Evolutionary conservation across 2,113 vertebrate species (phyloP).

Genomic region (Lagopus muta): DNA sequence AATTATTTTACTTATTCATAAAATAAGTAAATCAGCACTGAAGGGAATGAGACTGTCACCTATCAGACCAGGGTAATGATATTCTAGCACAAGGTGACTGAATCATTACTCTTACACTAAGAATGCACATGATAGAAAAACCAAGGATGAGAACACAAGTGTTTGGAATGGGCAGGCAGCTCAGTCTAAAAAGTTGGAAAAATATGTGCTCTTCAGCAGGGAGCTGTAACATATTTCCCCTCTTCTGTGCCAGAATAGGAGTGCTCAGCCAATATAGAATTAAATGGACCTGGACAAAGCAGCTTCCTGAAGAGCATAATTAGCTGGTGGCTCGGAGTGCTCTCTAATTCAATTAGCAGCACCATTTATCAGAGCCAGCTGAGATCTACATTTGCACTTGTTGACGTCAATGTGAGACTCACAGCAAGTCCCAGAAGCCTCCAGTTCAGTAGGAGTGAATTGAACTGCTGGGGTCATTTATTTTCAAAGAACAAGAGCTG

Average conservation of each 20-base stretch:
- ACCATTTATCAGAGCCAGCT: constrained; percentile 72
- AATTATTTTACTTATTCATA: too few species aligned
- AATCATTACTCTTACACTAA: background rate
- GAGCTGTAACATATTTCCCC: constrained; percentile 41
- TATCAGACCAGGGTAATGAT: background rate
- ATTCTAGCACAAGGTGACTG: background rate
- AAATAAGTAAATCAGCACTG: background rate
- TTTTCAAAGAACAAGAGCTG: constrained; percentile 37
- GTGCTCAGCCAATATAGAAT: constrained; percentile 70
- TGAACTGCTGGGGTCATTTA: constrained; percentile 51
- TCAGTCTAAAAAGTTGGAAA: constrained; percentile 47
- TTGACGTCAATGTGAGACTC: constrained; percentile 73
- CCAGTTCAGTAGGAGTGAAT: constrained; percentile 44
- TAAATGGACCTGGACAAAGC: constrained; percentile 77
- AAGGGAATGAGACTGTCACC: background rate
- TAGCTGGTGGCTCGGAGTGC: constrained; percentile 62
- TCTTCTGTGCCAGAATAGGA: constrained; percentile 50
- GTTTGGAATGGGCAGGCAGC: background rate
- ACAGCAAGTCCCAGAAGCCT: constrained; percentile 56
- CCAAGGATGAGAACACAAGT: background rate
- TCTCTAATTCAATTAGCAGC: constrained; percentile 83
- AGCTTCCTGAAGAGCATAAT: constrained; percentile 74
- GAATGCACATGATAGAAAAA: background rate
- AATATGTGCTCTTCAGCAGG: constrained; percentile 56
- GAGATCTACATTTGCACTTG: constrained; percentile 65